These are phyloP conservation scores for Acanthornis magna DNA, from an alignment of 2,797 vertebrate genomes.

Conservation along the genomic window DNA sequence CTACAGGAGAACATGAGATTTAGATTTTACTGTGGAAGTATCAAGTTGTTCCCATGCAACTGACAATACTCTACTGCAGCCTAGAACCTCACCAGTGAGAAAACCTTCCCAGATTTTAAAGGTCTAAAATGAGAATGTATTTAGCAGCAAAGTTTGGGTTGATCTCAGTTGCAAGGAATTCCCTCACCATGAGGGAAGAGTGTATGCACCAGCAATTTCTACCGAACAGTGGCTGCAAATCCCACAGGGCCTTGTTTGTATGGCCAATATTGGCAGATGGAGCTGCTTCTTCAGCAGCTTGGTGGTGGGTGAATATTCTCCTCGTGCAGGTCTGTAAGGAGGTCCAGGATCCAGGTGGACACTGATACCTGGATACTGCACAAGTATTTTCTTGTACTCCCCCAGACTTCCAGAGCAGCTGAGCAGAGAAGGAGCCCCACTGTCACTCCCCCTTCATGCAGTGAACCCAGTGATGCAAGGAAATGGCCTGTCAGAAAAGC, in stretches of 20 bases:
- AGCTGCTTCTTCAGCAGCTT: neutral
- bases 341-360: neutral
- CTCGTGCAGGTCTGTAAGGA: neutral
- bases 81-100: neutral
- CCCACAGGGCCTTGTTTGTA: neutral
- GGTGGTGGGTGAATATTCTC: neutral
- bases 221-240: neutral
- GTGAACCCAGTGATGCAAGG: neutral
- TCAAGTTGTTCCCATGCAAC: neutral
- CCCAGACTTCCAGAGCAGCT: neutral
- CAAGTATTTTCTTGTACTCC: neutral
- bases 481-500: conserved; percentile 14
- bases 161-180: neutral
- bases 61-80: neutral
- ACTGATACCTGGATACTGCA: neutral
- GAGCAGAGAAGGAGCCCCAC: neutral
- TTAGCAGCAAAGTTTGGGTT: neutral
- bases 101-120: neutral
- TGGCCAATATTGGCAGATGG: rapidly evolving
- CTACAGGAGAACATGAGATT: neutral
- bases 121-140: neutral
- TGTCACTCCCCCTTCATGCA: neutral
- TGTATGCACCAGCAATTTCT: neutral
- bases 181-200: neutral
- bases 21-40: neutral